A percentile compares a stretch with the other conserved stretches of the same genome.
Conservation (phyloP, 2,113 vertebrate species). For the Cervus canadensis region DNA sequence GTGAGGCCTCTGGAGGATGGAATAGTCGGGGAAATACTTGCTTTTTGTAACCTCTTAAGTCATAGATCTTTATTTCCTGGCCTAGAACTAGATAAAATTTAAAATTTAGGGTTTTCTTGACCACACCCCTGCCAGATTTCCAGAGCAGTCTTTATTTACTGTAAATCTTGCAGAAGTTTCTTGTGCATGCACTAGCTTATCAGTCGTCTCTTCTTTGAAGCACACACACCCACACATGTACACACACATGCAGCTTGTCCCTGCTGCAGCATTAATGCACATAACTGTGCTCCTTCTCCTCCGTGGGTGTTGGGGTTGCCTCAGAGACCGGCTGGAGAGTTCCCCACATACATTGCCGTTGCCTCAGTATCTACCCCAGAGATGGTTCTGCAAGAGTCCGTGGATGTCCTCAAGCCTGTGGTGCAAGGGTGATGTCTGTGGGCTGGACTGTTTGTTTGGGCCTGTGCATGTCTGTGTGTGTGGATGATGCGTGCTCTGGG, state of each 20-base stretch:
- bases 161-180: neutral
- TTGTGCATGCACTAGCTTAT: rapidly evolving
- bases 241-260: neutral
- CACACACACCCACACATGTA: rapidly evolving
- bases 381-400: neutral
- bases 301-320: neutral
- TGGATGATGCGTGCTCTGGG: neutral
- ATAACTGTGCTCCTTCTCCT: neutral
- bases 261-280: rapidly evolving
- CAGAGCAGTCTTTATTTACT: neutral
- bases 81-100: neutral
- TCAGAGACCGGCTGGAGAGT: neutral
- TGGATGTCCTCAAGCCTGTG: neutral
- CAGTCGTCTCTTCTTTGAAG: neutral
- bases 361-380: neutral
- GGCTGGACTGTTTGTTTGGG: too few species aligned
- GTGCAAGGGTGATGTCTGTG: neutral
- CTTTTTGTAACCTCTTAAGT: neutral
- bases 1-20: neutral
- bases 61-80: neutral
- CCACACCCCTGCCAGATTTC: neutral
- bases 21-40: neutral
- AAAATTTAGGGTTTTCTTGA: neutral
- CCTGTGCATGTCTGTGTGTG: neutral
- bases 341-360: neutral